phyloP scores from a whole-genome alignment of 2,113 vertebrate species.

The Eurystomus gularis region DNA sequence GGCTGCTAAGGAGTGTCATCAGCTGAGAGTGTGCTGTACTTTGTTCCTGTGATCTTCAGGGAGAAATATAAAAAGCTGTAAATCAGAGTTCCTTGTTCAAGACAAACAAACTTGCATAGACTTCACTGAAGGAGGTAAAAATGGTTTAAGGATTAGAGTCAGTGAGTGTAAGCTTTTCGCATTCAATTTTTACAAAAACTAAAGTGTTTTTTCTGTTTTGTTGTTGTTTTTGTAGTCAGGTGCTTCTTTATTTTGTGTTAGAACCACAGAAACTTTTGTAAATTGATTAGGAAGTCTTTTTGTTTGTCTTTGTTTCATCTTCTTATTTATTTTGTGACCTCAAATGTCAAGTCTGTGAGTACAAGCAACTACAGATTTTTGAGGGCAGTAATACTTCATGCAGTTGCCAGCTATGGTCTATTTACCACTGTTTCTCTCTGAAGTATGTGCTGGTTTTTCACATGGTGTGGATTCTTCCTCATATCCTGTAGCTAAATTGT shows the following conservation, averaged over 20 bases:
- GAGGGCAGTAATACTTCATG: background rate
- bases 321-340: conserved; percentile 5
- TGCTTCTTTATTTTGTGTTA: background rate
- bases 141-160: background rate
- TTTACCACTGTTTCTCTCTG: background rate
- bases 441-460: background rate
- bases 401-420: background rate
- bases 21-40: background rate
- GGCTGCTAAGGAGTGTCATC: background rate
- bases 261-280: background rate
- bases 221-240: background rate
- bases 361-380: background rate
- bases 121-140: background rate
- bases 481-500: background rate
- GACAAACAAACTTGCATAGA: background rate
- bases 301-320: background rate
- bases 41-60: background rate
- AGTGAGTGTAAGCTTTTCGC: background rate
- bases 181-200: background rate
- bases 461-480: background rate
- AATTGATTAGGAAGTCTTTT: background rate
- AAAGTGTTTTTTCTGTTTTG: background rate
- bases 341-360: background rate
- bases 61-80: background rate
- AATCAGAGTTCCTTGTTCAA: background rate